A percentile compares a stretch with the other conserved stretches of the same genome.
Conservation (phyloP, 2,113 vertebrate species). For the Callocephalon fimbriatum region DNA sequence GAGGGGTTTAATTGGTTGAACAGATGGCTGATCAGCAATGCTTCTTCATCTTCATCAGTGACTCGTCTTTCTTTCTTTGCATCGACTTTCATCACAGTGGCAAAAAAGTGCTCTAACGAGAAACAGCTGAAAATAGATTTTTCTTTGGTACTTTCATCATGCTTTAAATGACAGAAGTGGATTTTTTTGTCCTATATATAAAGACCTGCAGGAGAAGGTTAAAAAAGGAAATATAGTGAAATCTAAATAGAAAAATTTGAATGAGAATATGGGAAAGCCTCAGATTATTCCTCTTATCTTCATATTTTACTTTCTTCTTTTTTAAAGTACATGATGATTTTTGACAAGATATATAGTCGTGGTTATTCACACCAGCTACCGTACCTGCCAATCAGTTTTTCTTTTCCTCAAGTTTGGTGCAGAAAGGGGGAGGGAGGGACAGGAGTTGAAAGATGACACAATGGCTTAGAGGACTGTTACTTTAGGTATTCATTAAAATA, state of each 20-base stretch:
- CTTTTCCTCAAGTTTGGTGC: slow-evolving; percentile 67
- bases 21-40: slow-evolving; percentile 70
- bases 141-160: slow-evolving; percentile 73
- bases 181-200: slow-evolving; percentile 74
- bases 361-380: slow-evolving; percentile 60
- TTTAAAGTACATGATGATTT: slow-evolving; percentile 71
- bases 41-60: slow-evolving; percentile 76
- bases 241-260: slow-evolving; percentile 78
- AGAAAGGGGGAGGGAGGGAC: slow-evolving; percentile 47
- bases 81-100: slow-evolving; percentile 62
- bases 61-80: slow-evolving; percentile 74
- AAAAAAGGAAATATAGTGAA: slow-evolving; percentile 77
- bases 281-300: slow-evolving; percentile 72
- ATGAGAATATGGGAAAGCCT: slow-evolving; percentile 64
- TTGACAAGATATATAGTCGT: slow-evolving; percentile 74
- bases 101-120: slow-evolving; percentile 76
- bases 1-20: slow-evolving; percentile 63
- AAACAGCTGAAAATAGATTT: slow-evolving; percentile 77
- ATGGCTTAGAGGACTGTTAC: slow-evolving; percentile 14
- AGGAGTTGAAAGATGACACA: slow-evolving; percentile 39
- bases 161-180: slow-evolving; percentile 78
- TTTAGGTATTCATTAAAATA: slow-evolving; percentile 70
- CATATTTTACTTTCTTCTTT: slow-evolving; percentile 73
- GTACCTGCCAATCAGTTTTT: slow-evolving; percentile 70
- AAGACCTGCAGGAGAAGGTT: slow-evolving; percentile 77